phyloP scores from a whole-genome alignment of 2,888 invertebrate genomes.

The Rhimphoctona megacephalus region DNA sequence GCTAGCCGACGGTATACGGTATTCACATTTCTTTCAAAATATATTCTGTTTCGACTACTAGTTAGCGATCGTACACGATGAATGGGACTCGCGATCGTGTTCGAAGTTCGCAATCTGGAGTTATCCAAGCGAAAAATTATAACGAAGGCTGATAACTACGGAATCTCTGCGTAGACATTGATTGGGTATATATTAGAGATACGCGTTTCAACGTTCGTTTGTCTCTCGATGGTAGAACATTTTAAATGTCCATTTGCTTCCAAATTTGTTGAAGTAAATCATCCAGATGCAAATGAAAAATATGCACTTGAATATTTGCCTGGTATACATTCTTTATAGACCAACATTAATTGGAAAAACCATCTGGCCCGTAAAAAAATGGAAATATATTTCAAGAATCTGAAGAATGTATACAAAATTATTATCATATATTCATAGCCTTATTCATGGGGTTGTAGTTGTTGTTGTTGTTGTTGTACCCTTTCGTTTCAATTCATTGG shows the following conservation, averaged over 20 bases:
- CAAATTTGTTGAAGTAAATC: not conserved
- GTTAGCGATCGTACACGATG: not conserved
- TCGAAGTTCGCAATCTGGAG: not conserved
- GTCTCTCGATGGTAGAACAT: not conserved
- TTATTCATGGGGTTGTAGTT: not conserved
- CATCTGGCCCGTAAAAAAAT: not conserved
- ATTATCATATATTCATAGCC: not conserved
- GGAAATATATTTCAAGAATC: not conserved
- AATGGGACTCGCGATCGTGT: not conserved
- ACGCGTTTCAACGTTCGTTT: not conserved
- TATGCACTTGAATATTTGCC: too few species aligned
- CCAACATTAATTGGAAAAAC: not conserved
- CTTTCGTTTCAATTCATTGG: not conserved
- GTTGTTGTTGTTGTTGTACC: too few species aligned
- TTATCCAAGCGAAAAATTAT: slow-evolving; percentile 18
- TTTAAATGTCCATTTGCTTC: not conserved
- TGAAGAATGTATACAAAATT: slow-evolving; percentile 1
- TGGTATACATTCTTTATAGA: not conserved
- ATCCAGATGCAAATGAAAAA: not conserved
- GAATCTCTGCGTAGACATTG: not conserved
- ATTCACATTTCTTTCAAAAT: not conserved
- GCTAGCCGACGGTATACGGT: not conserved
- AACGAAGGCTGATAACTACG: not conserved
- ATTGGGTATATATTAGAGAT: slow-evolving; percentile 8
- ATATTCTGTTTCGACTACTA: not conserved